Evolutionary conservation across 30 jellyfish, hydroid and myxozoan genomes (phyloP).

Genomic region (Turritopsis dohrnii): DNA sequence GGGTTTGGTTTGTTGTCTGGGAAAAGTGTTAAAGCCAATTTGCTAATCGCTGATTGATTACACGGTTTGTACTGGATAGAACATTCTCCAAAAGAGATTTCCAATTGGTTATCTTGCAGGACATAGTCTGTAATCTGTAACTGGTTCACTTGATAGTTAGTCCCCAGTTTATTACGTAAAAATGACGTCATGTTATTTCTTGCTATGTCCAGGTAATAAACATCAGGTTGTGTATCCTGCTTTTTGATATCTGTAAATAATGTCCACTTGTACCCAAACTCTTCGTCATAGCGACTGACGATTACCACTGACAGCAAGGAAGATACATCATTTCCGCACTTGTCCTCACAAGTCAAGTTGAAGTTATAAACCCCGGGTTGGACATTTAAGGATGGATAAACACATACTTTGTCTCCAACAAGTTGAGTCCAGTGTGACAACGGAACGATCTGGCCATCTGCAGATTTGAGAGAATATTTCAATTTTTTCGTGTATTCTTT

Average conservation of each 20-base stretch:
- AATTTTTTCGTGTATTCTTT: not conserved
- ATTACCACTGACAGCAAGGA: slow-evolving; percentile 34
- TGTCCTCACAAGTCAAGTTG: slow-evolving; percentile 44
- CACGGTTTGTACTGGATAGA: slow-evolving; percentile 22
- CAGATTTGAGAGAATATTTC: slow-evolving; percentile 16
- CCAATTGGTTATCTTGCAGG: not conserved
- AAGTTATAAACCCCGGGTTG: slow-evolving; percentile 45
- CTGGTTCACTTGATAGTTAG: not conserved
- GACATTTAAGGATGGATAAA: slow-evolving; percentile 48
- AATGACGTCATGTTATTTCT: slow-evolving; percentile 11
- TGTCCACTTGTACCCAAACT: slow-evolving; percentile 31
- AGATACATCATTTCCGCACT: slow-evolving; percentile 51
- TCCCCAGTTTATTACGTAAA: not conserved
- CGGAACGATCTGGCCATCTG: slow-evolving; percentile 35
- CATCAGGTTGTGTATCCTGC: slow-evolving; percentile 4
- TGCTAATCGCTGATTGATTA: not conserved
- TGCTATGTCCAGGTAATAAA: not conserved
- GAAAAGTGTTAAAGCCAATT: not conserved
- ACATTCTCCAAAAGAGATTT: slow-evolving; percentile 22
- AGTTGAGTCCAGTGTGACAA: slow-evolving; percentile 61
- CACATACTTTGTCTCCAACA: slow-evolving; percentile 28
- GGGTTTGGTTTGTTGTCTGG: not conserved
- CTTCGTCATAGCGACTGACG: not conserved
- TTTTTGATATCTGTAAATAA: not conserved
- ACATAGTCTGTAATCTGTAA: not conserved